These are phyloP conservation scores for Caretta caretta DNA, from an alignment of 2,113 vertebrate species.

Conservation along the genomic window DNA sequence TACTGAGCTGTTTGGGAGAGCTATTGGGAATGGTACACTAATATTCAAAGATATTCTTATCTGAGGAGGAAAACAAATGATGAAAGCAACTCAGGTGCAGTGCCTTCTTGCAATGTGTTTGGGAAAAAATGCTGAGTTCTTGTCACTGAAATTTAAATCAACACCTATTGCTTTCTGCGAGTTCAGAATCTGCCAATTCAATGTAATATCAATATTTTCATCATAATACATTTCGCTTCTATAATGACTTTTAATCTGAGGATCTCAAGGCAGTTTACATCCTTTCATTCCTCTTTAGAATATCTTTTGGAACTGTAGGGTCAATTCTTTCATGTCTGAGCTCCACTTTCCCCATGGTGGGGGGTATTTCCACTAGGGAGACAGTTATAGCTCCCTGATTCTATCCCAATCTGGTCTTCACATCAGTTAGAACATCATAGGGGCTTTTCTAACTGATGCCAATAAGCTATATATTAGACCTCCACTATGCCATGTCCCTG, in stretches of 20 bases:
- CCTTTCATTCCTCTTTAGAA: neutral
- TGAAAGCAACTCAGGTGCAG: neutral
- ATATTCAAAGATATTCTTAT: neutral
- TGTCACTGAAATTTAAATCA: neutral
- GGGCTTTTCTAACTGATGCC: neutral
- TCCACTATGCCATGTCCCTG: neutral
- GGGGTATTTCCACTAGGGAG: neutral
- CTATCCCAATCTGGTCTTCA: neutral
- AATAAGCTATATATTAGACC: neutral
- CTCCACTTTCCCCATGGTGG: rapidly evolving
- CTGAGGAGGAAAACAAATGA: neutral
- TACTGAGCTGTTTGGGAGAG: neutral
- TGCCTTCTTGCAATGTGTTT: neutral
- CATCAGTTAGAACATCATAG: rapidly evolving
- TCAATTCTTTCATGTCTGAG: neutral
- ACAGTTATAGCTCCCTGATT: neutral
- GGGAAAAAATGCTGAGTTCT: neutral
- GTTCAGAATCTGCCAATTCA: neutral
- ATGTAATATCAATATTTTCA: neutral
- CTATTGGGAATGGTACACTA: neutral
- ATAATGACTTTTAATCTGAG: neutral
- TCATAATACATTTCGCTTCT: neutral
- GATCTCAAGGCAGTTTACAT: neutral
- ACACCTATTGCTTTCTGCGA: neutral
- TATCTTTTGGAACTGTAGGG: neutral